Evolutionary conservation across 92 coral and sea anemone genomes (phyloP).

Genomic region (Zoanthus sociatus): DNA sequence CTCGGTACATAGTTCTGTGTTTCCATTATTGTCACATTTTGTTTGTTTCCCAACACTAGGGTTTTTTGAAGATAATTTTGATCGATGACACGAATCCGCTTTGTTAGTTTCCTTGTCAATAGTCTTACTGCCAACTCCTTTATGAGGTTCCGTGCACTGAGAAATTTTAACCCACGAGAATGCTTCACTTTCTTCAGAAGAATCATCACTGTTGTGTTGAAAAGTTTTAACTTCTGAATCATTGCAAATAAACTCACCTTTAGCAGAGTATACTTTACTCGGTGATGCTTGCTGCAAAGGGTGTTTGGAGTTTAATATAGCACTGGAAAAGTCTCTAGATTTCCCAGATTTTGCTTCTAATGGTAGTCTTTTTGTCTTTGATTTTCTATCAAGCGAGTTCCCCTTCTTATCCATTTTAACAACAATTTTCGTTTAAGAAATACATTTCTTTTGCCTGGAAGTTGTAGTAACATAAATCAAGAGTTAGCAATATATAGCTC

Average conservation of each 20-base stretch:
- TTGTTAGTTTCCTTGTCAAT: not conserved
- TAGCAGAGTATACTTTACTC: not conserved
- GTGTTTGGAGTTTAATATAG: not conserved
- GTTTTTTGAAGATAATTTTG: not conserved
- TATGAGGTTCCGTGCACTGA: not conserved
- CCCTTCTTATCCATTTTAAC: conserved; percentile 4
- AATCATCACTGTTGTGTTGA: not conserved
- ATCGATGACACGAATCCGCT: not conserved
- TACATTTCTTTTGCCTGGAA: not conserved
- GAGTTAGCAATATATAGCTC: too few species aligned
- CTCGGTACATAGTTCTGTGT: not conserved
- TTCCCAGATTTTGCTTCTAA: conserved; percentile 25
- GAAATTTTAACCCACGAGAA: conserved; percentile 19
- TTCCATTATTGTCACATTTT: not conserved
- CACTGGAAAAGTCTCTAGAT: conserved; percentile 29
- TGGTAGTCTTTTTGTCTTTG: conserved; percentile 14
- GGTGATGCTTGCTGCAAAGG: not conserved
- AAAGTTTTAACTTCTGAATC: not conserved
- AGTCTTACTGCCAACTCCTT: not conserved
- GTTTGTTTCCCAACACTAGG: not conserved
- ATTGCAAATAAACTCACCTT: not conserved
- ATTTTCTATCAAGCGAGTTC: not conserved
- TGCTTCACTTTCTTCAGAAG: not conserved
- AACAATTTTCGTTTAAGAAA: conserved; percentile 5
- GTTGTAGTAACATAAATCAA: not conserved